phyloP scores from a whole-genome alignment of 2,113 vertebrate genomes.

The Puma concolor region DNA sequence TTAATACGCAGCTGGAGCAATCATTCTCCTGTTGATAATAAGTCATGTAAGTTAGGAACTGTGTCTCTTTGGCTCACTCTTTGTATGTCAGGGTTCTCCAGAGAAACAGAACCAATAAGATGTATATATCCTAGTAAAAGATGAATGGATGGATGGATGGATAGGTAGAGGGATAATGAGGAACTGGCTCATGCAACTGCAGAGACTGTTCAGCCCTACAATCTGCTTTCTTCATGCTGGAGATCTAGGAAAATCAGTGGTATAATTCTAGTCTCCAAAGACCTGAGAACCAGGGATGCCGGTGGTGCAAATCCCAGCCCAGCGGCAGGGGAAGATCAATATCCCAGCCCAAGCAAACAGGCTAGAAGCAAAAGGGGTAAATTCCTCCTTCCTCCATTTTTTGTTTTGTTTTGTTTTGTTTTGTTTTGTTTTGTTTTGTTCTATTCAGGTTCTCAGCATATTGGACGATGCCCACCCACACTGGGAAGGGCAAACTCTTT shows the following conservation, averaged over 20 bases:
- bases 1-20: not conserved
- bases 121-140: not conserved
- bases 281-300: not conserved
- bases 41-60: not conserved
- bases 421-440: not conserved
- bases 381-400: not conserved
- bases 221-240: not conserved
- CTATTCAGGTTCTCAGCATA: not conserved
- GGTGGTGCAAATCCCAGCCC: not conserved
- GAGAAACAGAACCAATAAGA: not conserved
- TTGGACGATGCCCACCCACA: not conserved
- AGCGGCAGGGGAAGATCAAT: not conserved
- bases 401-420: too few species aligned
- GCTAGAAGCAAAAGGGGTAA: not conserved
- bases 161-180: not conserved
- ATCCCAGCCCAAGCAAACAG: not conserved
- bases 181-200: not conserved
- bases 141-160: not conserved
- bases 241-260: not conserved
- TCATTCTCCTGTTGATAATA: not conserved
- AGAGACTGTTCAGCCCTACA: not conserved
- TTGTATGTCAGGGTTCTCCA: not conserved
- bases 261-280: not conserved
- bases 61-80: not conserved
- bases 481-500: not conserved